Base-by-base conservation (phyloP, 1,140 invertebrate genomes). In the Eupeodes corollae region DNA sequence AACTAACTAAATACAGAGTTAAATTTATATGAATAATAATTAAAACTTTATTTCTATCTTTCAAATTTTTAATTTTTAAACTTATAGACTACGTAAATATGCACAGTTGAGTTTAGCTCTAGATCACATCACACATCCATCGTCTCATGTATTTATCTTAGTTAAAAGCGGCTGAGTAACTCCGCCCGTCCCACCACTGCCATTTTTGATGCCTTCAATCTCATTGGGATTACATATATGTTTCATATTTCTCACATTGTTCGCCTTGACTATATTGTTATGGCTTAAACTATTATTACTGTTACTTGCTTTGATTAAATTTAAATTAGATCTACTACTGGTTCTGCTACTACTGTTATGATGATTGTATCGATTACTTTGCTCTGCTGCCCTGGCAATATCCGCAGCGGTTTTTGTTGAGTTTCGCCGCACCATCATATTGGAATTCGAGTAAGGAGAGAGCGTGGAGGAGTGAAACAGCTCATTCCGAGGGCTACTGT, bases 131-230 rank as follows among this genome's bases (percentile, higher is more conserved):
- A n/a, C n/a, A n/a, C n/a, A n/a, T n/a, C n/a, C n/a, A n/a, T n/a
- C 11, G 6, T 43, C 42, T 21, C 52, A 55, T 39, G 60, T 61
- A 56, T 66, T 66, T 26, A 67, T 67, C 52, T 64, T 63, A 39
- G 56, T 57, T 51, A 67, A 48, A 30, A 67, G 53, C 15, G 63
- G 63, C 38, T 66, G 63, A 8, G 61, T 64, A 6, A 63, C 62
- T 30, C 50, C 38, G n/a, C 31, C 32, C 5, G 43, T 26, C 13
- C 49, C 21, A 3, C 53, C 54, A 12, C 44, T 46, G 6, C 54
- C 6, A 18, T 18, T 35, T 15, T 35, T 41, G 5, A 12, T 43
- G 16, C 18, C 42, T 11, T 30, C 26, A 43, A 26, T 21, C 16
- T 31, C 42, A 43, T 30, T 43, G 18, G 21, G 2, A 26, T 32